Conservation (phyloP, 2,113 vertebrate species). For the Platanista minor region DNA sequence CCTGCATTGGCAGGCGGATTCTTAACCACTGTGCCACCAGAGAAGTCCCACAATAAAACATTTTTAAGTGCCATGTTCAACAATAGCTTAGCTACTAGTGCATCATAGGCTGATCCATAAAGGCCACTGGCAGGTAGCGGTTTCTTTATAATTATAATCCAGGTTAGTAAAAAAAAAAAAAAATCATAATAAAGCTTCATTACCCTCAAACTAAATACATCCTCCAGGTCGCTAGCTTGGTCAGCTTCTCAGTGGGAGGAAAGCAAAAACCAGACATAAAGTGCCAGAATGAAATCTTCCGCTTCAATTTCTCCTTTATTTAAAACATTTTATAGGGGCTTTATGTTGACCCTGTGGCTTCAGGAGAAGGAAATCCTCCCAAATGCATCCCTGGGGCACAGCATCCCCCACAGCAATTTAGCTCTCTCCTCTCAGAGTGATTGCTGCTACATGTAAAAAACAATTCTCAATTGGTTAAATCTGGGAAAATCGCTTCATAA, state of each 20-base stretch:
- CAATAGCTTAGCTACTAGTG: not conserved
- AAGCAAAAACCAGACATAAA: constrained; percentile 39
- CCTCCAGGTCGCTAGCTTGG: constrained; percentile 2
- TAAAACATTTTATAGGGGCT: constrained; percentile 55
- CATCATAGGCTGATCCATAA: not conserved
- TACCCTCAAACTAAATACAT: constrained; percentile 39
- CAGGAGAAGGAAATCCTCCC: constrained; percentile 55
- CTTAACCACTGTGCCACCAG: too few relatives aligned
- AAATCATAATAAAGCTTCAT: constrained; percentile 9
- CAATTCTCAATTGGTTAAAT: constrained; percentile 30
- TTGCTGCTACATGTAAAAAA: constrained; percentile 2
- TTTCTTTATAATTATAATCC: constrained; percentile 37
- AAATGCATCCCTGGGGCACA: constrained; percentile 1
- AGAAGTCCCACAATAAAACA: not conserved
- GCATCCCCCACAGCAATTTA: constrained; percentile 13
- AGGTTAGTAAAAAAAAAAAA: not conserved
- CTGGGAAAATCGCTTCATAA: not conserved
- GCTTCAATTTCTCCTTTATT: constrained; percentile 34
- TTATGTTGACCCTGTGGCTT: constrained; percentile 41
- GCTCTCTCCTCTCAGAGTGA: not conserved
- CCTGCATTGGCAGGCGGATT: too few relatives aligned
- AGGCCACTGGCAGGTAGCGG: not conserved
- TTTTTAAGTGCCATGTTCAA: not conserved
- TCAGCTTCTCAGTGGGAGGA: constrained; percentile 19
- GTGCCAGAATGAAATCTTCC: constrained; percentile 32